Base-by-base conservation (phyloP, 2,113 vertebrate species). In the Syngnathus typhle region DNA sequence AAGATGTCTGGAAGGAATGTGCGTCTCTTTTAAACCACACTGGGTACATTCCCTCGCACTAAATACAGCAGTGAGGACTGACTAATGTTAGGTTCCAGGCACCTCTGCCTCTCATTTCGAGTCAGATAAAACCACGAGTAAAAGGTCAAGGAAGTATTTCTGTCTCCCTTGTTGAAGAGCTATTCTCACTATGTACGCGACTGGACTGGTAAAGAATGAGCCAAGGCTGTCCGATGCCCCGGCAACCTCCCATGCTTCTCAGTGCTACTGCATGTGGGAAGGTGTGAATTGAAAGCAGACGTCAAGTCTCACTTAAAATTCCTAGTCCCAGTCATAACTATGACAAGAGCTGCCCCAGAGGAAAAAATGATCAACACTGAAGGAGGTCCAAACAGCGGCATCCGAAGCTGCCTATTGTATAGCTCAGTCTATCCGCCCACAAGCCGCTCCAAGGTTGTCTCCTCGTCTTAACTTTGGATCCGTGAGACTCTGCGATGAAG, bases 381-480 rank as follows among this genome's bases (percentile, higher is more conserved):
- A 72, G 72, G 37, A 67, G 55, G 70, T 3, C 70, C 64, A 59
- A 81, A 75, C 61, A 62, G 65, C 69, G 71, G 68, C 39, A 59
- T 85, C 60, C 76, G 56, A 84, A 76, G 75, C 74, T 71, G 79
- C 49, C 74, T 71, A 78, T 83, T 87, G 75, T 84, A 62, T 77
- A 55, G 44, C 72, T 73, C 43, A 71, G 54, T 62, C 65, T 74
- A 75, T 87, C 79, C 80, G 75, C 81, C 81, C 81, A 86, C 82
- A 70, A 59, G 70, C 63, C 73, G 66, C 76, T 87, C 80, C 84
- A 88, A 85, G 83, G 84, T 82, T 81, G 84, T 78, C 80, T 84
- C 74, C 71, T 77, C 60, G 56, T 67, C 79, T 78, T 39, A 58
- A 71, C 72, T 82, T 74, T 76, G 55, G 65, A 78, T 77, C 69